A percentile compares a stretch with the other conserved stretches of the same genome.
Evolutionary conservation across 2,113 vertebrate genomes (phyloP).

Genomic region (Rhizomys pruinosus): DNA sequence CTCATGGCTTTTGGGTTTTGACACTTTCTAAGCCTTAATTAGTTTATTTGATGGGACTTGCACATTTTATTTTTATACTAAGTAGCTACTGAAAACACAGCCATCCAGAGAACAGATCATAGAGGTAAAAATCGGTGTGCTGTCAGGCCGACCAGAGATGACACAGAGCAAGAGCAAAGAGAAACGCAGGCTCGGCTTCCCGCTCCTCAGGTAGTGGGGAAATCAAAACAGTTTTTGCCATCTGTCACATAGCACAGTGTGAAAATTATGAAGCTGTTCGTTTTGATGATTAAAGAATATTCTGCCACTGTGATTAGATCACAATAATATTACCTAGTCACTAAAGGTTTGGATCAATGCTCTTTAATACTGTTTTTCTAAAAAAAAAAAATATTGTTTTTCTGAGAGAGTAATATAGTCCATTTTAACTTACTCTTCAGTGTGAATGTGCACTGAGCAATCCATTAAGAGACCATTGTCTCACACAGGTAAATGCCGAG

Average conservation of each 20-base stretch:
- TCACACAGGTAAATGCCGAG: neutral
- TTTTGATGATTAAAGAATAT: neutral
- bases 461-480: constrained; percentile 35
- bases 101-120: constrained; percentile 80
- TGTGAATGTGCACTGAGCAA: neutral
- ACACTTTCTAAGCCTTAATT: constrained; percentile 89
- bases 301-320: constrained; percentile 18
- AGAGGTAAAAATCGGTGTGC: constrained; percentile 75
- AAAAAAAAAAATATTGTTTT: too few relatives aligned
- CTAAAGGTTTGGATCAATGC: constrained; percentile 67
- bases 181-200: constrained; percentile 13
- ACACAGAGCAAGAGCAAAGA: constrained; percentile 66
- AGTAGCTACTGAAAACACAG: constrained; percentile 84
- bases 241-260: constrained; percentile 44
- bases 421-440: constrained; percentile 57
- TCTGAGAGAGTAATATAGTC: too few relatives aligned
- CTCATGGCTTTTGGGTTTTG: constrained; percentile 84
- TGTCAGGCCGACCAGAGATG: constrained; percentile 76
- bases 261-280: constrained; percentile 57
- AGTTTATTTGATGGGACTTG: constrained; percentile 86
- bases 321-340: neutral
- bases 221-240: constrained; percentile 65
- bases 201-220: constrained; percentile 52
- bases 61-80: constrained; percentile 86
- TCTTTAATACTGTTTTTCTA: constrained; percentile 51